Evolutionary conservation across 1,140 invertebrate species (phyloP).

Genomic region (Thaumatotibia leucotreta): DNA sequence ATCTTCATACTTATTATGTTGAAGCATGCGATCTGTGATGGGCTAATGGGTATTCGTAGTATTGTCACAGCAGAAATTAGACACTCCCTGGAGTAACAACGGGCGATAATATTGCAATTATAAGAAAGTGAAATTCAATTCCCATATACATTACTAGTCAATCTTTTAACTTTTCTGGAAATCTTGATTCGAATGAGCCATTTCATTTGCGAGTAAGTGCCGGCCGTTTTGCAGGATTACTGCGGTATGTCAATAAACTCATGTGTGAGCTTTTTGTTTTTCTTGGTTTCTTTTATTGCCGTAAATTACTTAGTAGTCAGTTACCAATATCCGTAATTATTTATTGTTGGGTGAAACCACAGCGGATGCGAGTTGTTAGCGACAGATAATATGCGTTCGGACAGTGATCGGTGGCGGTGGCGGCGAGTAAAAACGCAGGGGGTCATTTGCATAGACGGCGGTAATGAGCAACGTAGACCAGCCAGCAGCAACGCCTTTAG

Average conservation of each 20-base stretch:
- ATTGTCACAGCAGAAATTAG: no score
- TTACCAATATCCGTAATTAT: conserved; percentile 69
- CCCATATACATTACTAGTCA: no score
- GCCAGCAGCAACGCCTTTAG: conserved; percentile 20
- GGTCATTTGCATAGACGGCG: conserved; percentile 69
- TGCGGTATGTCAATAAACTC: not conserved
- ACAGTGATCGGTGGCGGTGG: conserved; percentile 59
- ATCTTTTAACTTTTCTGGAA: no score
- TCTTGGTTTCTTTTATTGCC: conserved; percentile 28
- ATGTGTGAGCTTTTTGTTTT: conserved; percentile 21
- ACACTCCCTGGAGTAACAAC: no score
- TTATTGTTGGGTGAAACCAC: conserved; percentile 60
- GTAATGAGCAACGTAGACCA: conserved; percentile 48
- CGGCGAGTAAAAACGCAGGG: conserved; percentile 54
- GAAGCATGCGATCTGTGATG: no score
- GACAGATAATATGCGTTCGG: conserved; percentile 57
- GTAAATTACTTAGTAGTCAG: conserved; percentile 32
- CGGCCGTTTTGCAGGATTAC: not conserved
- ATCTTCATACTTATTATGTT: no score
- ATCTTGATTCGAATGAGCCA: not conserved
- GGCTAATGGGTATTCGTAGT: no score
- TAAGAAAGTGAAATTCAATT: no score
- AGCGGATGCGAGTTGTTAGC: conserved; percentile 69
- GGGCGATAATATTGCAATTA: no score
- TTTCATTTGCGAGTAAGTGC: not conserved